Base-by-base conservation (phyloP, 30 jellyfish, hydroid and myxozoan genomes). In the Sanderia malayensis region DNA sequence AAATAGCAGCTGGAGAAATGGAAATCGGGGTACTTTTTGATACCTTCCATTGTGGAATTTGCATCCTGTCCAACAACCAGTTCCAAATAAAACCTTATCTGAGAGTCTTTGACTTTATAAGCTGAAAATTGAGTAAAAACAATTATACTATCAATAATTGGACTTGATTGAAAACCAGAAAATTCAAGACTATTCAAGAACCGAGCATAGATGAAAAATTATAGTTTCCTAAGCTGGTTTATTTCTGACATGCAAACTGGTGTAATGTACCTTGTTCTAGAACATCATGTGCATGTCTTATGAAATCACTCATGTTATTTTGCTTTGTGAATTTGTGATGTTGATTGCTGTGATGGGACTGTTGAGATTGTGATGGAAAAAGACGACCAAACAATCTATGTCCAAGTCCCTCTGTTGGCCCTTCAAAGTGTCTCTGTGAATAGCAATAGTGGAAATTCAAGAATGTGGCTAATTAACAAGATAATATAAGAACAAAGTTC, bases 41-140 rank as follows among this genome's bases (percentile, higher is more conserved):
- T 55, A 68, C 95, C 95, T 73, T 74, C 72, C 44, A 71, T 44
- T 9, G 83, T 62, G 18, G 81, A 45, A 31, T 65, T 78, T 44
- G 65, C 84, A 73, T 64, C 81, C 37, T 73, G 85, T 30, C 84
- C 84, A 37, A 58, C 68, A 76, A 84, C 69, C 52, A 84, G 87
- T 61, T 84, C 95, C 65, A 84, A 73, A 57, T 84, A 84, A 37
- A 84, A 84, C 45, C 86, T 53, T 22, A 73, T 75, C 49, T 75
- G 76, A 3, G 85, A 46, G 46, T 73, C 88, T 37, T 69, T 68
- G 0, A 77, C 84, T 60, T 84, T 75, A 76, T 71, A 84, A 46
- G 83, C 95, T 84, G n/a, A n/a, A n/a, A n/a, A n/a, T n/a, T n/a
- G n/a, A n/a, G n/a, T n/a, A n/a, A n/a, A n/a, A n/a, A n/a, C n/a